These are phyloP conservation scores for Ceratotherium simum DNA, from an alignment of 2,113 vertebrate species.

Conservation along the genomic window DNA sequence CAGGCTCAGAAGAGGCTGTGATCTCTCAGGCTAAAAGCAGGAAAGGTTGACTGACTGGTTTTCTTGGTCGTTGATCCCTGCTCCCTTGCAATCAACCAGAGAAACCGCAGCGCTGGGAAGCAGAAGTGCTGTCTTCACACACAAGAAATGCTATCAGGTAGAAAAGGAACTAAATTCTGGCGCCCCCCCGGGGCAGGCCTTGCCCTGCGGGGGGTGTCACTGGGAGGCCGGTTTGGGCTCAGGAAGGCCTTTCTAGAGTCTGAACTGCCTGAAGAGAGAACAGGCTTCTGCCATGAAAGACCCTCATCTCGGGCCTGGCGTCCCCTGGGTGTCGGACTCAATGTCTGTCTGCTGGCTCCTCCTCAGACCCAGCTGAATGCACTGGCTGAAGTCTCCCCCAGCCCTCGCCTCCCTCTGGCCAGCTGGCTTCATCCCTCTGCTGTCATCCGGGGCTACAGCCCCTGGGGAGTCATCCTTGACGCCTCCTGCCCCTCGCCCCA, in stretches of 20 bases:
- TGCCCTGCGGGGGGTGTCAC: neutral
- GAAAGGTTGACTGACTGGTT: neutral
- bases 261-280: neutral
- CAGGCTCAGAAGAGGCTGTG: neutral
- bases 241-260: neutral
- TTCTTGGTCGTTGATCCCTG: neutral
- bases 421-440: neutral
- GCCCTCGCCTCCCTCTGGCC: too few relatives aligned
- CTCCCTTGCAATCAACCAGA: neutral
- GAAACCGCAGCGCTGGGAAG: fast-evolving
- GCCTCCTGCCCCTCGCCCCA: neutral
- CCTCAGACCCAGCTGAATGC: neutral
- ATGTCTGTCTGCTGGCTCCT: neutral
- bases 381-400: fast-evolving
- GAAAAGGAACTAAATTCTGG: neutral
- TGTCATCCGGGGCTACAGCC: neutral
- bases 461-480: neutral
- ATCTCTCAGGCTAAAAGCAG: neutral
- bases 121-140: neutral
- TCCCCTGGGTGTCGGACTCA: neutral
- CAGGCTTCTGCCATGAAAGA: neutral
- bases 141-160: neutral
- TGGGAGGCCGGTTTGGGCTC: neutral
- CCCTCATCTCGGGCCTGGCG: fast-evolving
- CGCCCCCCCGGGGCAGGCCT: neutral